phyloP scores from a whole-genome alignment of 2,113 vertebrate genomes.

The Leptosomus discolor region DNA sequence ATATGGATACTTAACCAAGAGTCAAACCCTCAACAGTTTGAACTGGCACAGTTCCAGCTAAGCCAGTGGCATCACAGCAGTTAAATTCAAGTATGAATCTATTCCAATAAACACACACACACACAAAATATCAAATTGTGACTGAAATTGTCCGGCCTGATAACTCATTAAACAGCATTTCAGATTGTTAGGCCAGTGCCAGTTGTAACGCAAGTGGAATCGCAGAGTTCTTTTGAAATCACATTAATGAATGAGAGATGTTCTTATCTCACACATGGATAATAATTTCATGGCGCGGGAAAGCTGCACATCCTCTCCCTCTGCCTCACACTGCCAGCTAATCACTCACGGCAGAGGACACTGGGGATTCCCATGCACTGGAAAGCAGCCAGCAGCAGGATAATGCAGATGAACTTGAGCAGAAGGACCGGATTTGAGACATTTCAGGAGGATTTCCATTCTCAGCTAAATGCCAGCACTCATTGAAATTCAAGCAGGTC shows the following conservation, averaged over 20 bases:
- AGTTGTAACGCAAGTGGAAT: not conserved
- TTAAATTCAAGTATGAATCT: not conserved
- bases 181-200: not conserved
- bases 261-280: not conserved
- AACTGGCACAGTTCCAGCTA: not conserved
- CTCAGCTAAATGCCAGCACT: not conserved
- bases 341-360: not conserved
- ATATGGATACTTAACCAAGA: not conserved
- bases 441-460: not conserved
- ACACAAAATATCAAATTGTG: not conserved
- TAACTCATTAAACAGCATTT: not conserved
- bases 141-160: not conserved
- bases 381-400: not conserved
- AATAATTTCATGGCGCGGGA: not conserved
- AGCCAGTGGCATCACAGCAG: not conserved
- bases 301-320: not conserved
- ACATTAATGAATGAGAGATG: not conserved
- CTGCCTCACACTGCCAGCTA: not conserved
- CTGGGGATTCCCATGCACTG: not conserved
- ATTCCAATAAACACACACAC: not conserved
- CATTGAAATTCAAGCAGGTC: not conserved
- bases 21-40: not conserved
- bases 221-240: not conserved
- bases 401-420: not conserved
- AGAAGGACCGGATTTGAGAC: not conserved